These are phyloP conservation scores for Cephonodes hylas DNA, from an alignment of 2,888 invertebrate genomes.

Conservation along the genomic window DNA sequence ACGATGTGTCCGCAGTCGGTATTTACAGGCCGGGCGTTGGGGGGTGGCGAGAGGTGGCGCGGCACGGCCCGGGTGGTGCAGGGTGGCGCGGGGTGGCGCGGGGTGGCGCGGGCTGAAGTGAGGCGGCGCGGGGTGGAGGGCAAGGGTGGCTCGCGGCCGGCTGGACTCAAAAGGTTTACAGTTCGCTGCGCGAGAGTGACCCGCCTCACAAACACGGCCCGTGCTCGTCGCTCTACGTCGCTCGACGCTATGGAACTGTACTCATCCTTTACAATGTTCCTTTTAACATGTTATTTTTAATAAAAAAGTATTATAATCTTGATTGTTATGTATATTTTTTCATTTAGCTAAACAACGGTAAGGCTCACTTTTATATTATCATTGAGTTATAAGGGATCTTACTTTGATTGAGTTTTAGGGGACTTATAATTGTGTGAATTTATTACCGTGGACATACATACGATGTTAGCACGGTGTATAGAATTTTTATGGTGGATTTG, in stretches of 20 bases:
- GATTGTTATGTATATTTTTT: neutral
- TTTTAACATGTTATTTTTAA: constrained; percentile 13
- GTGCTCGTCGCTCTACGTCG: constrained; percentile 50
- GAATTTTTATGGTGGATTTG: too few species aligned
- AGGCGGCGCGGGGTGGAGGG: constrained; percentile 25
- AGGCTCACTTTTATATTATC: neutral
- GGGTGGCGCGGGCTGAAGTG: neutral
- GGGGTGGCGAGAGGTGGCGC: constrained; percentile 7
- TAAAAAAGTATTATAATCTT: constrained; percentile 9
- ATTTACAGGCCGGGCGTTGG: constrained; percentile 53
- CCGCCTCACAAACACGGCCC: constrained; percentile 76
- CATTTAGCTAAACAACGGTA: neutral
- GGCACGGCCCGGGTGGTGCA: constrained; percentile 14
- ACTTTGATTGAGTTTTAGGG: neutral
- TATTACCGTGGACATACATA: neutral
- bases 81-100: constrained; percentile 15
- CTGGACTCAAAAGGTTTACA: constrained; percentile 79
- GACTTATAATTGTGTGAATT: neutral
- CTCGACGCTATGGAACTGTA: constrained; percentile 61
- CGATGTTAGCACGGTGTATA: too few species aligned
- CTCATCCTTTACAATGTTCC: constrained; percentile 44
- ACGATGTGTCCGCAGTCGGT: constrained; percentile 65
- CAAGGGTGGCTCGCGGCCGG: constrained; percentile 58
- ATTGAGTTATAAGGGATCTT: neutral
- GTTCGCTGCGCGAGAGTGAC: constrained; percentile 79